A percentile compares a stretch with the other conserved stretches of the same genome.
These are phyloP conservation scores for Cuniculus paca DNA, from an alignment of 2,797 vertebrate genomes.

Conservation along the genomic window DNA sequence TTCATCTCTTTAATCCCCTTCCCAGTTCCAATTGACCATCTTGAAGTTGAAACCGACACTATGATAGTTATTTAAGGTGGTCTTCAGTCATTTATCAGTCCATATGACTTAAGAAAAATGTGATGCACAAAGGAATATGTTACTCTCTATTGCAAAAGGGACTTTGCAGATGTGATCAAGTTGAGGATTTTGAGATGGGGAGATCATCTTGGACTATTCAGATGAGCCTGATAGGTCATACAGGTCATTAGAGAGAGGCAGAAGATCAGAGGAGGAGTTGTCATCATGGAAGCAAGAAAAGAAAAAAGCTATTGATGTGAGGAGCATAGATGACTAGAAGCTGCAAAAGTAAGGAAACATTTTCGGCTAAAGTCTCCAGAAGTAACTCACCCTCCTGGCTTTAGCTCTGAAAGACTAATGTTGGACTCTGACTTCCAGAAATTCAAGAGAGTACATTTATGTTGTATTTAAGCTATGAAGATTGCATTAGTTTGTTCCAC, in stretches of 20 bases:
- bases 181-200: background rate
- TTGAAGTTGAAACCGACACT: background rate
- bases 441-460: background rate
- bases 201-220: background rate
- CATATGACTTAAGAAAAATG: background rate
- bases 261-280: background rate
- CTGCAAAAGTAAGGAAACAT: conserved; percentile 14
- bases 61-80: background rate
- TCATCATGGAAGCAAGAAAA: background rate
- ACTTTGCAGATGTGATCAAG: background rate
- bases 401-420: background rate
- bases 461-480: background rate
- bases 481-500: background rate
- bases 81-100: background rate
- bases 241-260: background rate
- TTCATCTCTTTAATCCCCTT: background rate
- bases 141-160: background rate
- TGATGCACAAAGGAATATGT: background rate
- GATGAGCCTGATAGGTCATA: background rate
- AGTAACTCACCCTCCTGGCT: background rate
- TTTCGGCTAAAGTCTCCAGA: background rate
- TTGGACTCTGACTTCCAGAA: conserved; percentile 31
- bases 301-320: background rate
- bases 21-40: background rate
- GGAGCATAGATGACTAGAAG: background rate